A percentile compares a stretch with the other conserved stretches of the same genome.
phyloP scores from a whole-genome alignment of 2,113 vertebrate genomes.

The Crocuta crocuta region DNA sequence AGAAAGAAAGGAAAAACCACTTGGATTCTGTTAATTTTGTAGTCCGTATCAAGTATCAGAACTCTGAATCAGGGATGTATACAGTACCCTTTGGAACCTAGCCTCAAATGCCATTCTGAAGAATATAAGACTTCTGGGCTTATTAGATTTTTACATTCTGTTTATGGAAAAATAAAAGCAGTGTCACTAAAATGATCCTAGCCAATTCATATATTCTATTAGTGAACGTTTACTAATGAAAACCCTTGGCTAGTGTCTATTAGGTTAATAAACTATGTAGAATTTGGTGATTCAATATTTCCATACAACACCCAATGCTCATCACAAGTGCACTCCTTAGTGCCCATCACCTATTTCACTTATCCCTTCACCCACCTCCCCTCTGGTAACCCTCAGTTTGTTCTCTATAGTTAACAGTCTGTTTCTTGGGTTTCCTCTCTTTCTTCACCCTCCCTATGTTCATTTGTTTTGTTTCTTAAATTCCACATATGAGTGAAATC shows the following conservation, averaged over 20 bases:
- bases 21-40: background rate
- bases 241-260: background rate
- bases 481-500: background rate
- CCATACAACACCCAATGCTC: background rate
- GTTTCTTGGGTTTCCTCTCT: background rate
- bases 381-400: background rate
- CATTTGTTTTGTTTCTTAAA: background rate
- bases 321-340: background rate
- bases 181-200: background rate
- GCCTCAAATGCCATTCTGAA: background rate
- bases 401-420: background rate
- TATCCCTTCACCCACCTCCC: background rate
- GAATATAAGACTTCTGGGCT: background rate
- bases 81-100: background rate
- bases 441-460: background rate
- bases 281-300: background rate
- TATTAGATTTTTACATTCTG: background rate
- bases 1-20: background rate
- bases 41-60: background rate
- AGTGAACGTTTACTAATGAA: background rate
- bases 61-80: background rate
- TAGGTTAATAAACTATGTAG: background rate
- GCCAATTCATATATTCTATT: background rate
- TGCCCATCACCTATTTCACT: background rate
- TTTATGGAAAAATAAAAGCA: background rate